Evolutionary conservation across 2,113 vertebrate genomes (phyloP).

Genomic region (Myotis brandtii): DNA sequence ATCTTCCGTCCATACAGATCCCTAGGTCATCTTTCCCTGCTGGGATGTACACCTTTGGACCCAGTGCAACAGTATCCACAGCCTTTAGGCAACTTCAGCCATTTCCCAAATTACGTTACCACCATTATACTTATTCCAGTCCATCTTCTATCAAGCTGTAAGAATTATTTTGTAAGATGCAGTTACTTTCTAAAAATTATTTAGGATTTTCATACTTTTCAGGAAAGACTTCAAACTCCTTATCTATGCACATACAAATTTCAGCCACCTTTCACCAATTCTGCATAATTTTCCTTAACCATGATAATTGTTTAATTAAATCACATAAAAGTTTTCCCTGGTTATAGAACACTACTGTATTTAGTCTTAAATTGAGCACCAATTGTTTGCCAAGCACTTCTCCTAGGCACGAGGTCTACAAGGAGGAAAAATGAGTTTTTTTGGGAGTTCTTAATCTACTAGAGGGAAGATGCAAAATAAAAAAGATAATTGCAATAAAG

Average conservation of each 20-base stretch:
- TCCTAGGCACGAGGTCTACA: background rate
- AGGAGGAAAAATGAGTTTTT: background rate
- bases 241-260: background rate
- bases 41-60: accelerated
- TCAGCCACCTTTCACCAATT: background rate
- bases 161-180: background rate
- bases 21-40: background rate
- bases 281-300: background rate
- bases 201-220: background rate
- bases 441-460: background rate
- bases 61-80: background rate
- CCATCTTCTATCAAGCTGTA: background rate
- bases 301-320: background rate
- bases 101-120: background rate
- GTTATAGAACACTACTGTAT: background rate
- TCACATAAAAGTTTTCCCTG: background rate
- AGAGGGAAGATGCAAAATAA: background rate
- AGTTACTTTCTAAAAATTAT: background rate
- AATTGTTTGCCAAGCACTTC: background rate
- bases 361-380: background rate
- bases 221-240: background rate
- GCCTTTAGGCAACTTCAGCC: background rate
- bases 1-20: background rate
- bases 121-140: background rate
- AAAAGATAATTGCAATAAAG: background rate